A percentile compares a stretch with the other conserved stretches of the same genome.
phyloP scores from a whole-genome alignment of 2,113 vertebrate species.

The Scopus umbretta region DNA sequence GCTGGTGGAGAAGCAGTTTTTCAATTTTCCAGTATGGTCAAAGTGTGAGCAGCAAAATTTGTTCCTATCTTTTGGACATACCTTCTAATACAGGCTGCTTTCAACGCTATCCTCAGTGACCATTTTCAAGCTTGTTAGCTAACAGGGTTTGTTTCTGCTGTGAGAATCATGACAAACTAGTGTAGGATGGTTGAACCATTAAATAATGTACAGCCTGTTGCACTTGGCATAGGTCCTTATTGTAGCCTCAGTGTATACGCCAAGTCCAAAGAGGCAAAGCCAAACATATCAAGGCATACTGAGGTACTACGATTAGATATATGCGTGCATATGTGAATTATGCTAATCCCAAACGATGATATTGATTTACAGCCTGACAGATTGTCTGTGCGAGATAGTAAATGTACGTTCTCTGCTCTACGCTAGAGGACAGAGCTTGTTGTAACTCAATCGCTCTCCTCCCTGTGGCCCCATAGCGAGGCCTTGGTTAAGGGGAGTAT shows the following conservation, averaged over 20 bases:
- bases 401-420: background rate
- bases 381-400: background rate
- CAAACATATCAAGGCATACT: fast-evolving
- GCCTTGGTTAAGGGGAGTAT: background rate
- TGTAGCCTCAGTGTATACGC: background rate
- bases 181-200: background rate
- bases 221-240: background rate
- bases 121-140: background rate
- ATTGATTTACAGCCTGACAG: background rate
- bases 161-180: background rate
- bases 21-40: background rate
- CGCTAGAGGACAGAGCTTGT: fast-evolving
- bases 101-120: background rate
- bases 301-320: too few species aligned
- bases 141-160: background rate
- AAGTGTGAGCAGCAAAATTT: background rate
- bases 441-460: background rate
- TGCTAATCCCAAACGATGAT: background rate
- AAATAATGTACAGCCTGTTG: background rate
- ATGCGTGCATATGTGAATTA: too few species aligned
- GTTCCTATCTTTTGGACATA: background rate
- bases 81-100: background rate
- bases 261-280: background rate
- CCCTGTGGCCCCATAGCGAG: fast-evolving
- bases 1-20: background rate